Base-by-base conservation (phyloP, 2,797 vertebrate species). In the Decapterus maruadsi region DNA sequence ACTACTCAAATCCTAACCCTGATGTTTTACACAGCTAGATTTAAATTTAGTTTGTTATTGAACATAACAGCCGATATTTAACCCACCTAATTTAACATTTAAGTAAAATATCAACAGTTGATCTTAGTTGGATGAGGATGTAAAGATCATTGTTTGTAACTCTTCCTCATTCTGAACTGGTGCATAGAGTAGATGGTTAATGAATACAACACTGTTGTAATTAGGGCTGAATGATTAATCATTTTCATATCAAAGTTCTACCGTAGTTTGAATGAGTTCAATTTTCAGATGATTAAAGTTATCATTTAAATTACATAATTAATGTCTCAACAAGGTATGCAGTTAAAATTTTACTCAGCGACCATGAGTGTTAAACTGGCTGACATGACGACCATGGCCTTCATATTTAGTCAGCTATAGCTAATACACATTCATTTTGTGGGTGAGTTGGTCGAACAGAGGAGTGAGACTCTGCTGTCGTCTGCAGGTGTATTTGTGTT, bases 241-340 rank as follows among this genome's bases (percentile, higher is more conserved):
- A 40, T 66, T 45, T 68, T 68, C 40, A 14, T 14, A 56, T 56
- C 38, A 22, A 45, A 16, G 42, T 50, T 51, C n/a, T n/a, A 14
- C n/a, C n/a, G n/a, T n/a, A 26, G 7, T 55, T 46, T 43, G 19
- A 62, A 38, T 5, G 45, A 38, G 40, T 8, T 20, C 19, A 20
- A 46, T 36, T 57, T 46, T 20, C 40, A 45, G 31, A 45, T 68
- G 7, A 31, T 45, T 56, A n/a, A 10, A 16, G 66, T n/a, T 2
- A 6, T 7, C 7, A 50, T 58, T 61, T n/a, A 31, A 60, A 71
- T 51, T 2, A 42, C 57, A 71, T 61, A 16, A 71, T 31, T 71
- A 20, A 43, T 16, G 57, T 54, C 46, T 54, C 31, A 48, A 57
- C 16, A n/a, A 61, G 13, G 20, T 29, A 1, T 31, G 51, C 38